phyloP scores from a whole-genome alignment of 2,797 vertebrate species.

The Tiaroga cobitis region DNA sequence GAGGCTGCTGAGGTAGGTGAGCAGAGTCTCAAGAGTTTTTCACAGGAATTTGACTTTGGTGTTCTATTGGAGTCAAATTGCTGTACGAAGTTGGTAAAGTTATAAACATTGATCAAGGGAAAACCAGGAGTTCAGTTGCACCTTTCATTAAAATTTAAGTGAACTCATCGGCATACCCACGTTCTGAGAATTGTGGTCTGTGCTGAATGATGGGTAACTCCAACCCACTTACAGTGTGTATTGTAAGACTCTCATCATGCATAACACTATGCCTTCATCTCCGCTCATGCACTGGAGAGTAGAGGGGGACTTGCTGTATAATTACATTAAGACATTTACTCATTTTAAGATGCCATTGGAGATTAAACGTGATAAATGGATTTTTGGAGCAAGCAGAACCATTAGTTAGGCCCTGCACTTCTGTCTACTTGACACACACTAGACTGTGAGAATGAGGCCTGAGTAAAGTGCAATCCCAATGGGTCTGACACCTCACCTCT shows the following conservation, averaged over 20 bases:
- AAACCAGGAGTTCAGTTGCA: neutral
- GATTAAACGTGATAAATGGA: neutral
- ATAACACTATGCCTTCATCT: constrained; percentile 8
- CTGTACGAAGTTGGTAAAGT: neutral
- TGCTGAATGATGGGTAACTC: constrained; percentile 6
- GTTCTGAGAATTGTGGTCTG: neutral
- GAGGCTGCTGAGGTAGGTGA: constrained; percentile 82
- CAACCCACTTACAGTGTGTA: neutral
- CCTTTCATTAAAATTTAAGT: neutral
- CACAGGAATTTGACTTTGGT: neutral
- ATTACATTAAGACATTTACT: constrained; percentile 25
- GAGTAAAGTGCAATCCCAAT: neutral
- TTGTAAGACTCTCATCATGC: constrained; percentile 1
- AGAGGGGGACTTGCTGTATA: constrained; percentile 4
- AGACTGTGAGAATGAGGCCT: neutral
- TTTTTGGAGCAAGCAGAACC: neutral
- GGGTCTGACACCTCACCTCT: neutral
- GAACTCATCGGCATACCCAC: neutral
- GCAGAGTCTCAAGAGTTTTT: neutral
- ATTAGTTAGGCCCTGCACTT: constrained; percentile 10
- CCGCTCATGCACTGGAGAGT: neutral
- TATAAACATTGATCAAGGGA: neutral
- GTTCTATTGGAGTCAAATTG: neutral
- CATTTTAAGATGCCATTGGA: neutral
- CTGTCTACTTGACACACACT: neutral